Base-by-base conservation (phyloP, 2,888 invertebrate genomes). In the Cephus spinipes region DNA sequence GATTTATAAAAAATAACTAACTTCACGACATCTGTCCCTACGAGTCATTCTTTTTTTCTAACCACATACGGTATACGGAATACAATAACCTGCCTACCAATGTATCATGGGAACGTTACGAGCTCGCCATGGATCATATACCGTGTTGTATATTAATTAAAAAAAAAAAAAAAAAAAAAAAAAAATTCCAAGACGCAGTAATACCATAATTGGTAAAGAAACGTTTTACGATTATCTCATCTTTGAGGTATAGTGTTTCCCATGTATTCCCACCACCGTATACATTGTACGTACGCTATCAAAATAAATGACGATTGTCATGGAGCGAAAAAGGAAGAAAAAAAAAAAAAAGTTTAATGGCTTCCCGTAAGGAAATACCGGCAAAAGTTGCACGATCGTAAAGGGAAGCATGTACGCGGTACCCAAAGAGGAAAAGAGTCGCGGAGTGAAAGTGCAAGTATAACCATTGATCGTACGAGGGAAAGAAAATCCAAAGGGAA, bases 401-500 rank as follows among this genome's bases (percentile, higher is more conserved):
- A 55, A 55, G 40, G 40, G 40, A 23, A 9, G 23, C 40, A 15
- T 1, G 40, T 40, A 40, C 40, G 0, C 15, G 23, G 40, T 55
- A 55, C 9, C 40, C 40, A 55, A 23, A 55, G 9, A 6, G 40
- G 40, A 23, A 55, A 55, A 55, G 2, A 23, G 40, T 55, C 40
- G 23, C 40, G 40, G 2, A 23, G 40, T 23, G 40, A 55, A 55
- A 55, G 40, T 55, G 23, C 40, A 4, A 23, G 40, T 23, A 6
- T 2, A 35, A 0, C 40, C 40, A 23, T 55, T 30, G 81, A 85
- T 84, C 85, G 83, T 23, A 74, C 73, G 80, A 79, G 85, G 82
- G 85, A 85, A 85, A 85, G 40, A 55, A 55, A 55, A 23, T 2
- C 23, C 40, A 55, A 55, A 55, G 40, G 15, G 23, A 55, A 0